Evolutionary conservation across 2,113 vertebrate genomes (phyloP).

Genomic region (Microcebus griseorufus): DNA sequence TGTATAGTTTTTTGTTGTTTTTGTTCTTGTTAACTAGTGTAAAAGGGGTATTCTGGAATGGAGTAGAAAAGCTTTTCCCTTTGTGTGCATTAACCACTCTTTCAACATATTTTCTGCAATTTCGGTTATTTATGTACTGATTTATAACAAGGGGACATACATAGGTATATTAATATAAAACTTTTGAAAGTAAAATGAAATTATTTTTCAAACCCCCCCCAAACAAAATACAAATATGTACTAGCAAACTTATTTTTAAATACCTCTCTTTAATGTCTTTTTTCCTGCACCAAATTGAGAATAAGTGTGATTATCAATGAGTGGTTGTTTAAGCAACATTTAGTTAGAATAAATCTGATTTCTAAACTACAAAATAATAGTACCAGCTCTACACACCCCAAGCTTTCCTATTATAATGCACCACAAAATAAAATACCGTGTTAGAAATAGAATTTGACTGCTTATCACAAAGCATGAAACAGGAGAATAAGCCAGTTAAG

Average conservation of each 20-base stretch:
- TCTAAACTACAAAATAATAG: background rate
- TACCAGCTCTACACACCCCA: background rate
- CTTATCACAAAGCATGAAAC: background rate
- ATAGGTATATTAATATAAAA: background rate
- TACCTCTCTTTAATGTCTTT: background rate
- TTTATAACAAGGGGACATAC: background rate
- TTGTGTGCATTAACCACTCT: background rate
- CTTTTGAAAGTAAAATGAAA: conserved; percentile 1
- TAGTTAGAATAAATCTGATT: background rate
- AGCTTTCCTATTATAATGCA: background rate
- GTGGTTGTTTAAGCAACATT: background rate
- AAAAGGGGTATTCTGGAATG: background rate
- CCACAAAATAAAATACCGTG: background rate
- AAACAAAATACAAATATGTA: background rate
- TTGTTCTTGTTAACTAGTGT: background rate
- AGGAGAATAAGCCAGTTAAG: background rate
- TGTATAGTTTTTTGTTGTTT: background rate
- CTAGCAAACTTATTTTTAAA: conserved; percentile 1
- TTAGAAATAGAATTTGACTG: conserved; percentile 3
- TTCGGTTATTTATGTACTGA: background rate
- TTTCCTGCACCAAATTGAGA: background rate
- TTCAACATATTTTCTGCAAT: background rate
- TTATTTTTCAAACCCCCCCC: background rate
- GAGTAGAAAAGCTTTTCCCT: background rate
- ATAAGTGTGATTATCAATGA: background rate